Percentiles rank a stretch among this genome's conserved stretches.
Conservation (phyloP, 2,113 vertebrate genomes). For the Platichthys flesus region DNA sequence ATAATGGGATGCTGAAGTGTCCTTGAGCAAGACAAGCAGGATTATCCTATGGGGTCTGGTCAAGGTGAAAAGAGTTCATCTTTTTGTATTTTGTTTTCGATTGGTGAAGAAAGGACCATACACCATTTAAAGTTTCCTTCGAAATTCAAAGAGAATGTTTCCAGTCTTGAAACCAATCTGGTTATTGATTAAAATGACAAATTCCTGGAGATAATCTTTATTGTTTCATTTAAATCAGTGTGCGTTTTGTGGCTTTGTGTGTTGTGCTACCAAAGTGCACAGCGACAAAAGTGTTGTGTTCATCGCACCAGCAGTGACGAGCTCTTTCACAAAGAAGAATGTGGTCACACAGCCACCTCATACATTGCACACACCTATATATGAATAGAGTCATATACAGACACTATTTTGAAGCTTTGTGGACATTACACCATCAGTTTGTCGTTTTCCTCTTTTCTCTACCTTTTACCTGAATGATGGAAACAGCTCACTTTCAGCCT, state of each 20-base stretch:
- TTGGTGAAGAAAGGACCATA: neutral
- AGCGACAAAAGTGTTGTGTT: no score
- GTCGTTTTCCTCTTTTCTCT: constrained; percentile 7
- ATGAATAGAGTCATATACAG: neutral
- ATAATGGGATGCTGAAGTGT: constrained; percentile 1
- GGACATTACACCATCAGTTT: neutral
- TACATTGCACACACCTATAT: neutral
- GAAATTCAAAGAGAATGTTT: no score
- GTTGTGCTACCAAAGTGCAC: no score
- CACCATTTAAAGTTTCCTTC: no score
- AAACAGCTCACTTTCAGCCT: constrained; percentile 21
- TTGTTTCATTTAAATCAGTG: no score
- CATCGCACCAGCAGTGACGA: neutral
- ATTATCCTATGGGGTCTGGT: neutral
- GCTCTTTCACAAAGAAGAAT: neutral
- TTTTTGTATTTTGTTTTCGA: no score
- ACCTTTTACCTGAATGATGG: constrained; percentile 5
- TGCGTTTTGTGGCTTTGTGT: no score
- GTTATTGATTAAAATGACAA: no score
- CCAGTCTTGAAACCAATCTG: no score
- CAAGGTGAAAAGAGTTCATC: no score
- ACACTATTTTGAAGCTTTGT: neutral
- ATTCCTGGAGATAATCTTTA: no score
- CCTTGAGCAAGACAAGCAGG: constrained; percentile 9
- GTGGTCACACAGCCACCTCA: no score